Evolutionary conservation across 1,140 invertebrate genomes (phyloP), one percentile per base, ranked within the genome.

Genomic region (Tetramorium simillimum): DNA sequence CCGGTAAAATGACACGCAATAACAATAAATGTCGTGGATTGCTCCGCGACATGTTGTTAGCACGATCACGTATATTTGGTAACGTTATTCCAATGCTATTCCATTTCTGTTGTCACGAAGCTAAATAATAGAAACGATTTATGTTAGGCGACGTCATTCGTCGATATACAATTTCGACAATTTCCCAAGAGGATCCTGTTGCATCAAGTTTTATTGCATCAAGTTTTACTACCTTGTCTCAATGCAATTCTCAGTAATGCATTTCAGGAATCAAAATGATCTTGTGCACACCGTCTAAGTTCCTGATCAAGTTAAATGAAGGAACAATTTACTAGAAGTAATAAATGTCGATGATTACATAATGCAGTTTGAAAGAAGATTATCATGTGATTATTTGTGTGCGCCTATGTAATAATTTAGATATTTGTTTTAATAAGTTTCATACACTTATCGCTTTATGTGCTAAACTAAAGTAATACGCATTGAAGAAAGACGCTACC

Each of bases 81-180:
- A 24, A 84, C 21, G 40, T 14, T 53, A 40, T 33, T 73, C 18
- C 43, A 49, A 37, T 56, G 67, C 33, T 18, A 14, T 49, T 49
- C 12, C 40, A 28, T 56, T 40, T 81, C 21, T n/a, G n/a, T 10
- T 12, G 40, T 73, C 40, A 12, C 24, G 24, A 73, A n/a, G 53
- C 7, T 40, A 56, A 73, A 49, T 62, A 82, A 4, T 16, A 18
- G 80, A 51, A 60, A 58, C 62, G 24, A n/a, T 82, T 33, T 18
- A 21, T 73, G n/a, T 46, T 73, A 46, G 18, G 1, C 24, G 53
- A 43, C 9, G 40, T 60, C 24, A 43, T 18, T 53, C n/a, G 46
- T 67, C 77, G 46, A 70, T 56, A 18, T 49, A 37, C 67, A 73
- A 43, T 81, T 84, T 73, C 69, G 40, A 28, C 70, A 24, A 84